A percentile compares a stretch with the other conserved stretches of the same genome.
Evolutionary conservation across 2,113 vertebrate species (phyloP).

Genomic region (Sapayoa aenigma): DNA sequence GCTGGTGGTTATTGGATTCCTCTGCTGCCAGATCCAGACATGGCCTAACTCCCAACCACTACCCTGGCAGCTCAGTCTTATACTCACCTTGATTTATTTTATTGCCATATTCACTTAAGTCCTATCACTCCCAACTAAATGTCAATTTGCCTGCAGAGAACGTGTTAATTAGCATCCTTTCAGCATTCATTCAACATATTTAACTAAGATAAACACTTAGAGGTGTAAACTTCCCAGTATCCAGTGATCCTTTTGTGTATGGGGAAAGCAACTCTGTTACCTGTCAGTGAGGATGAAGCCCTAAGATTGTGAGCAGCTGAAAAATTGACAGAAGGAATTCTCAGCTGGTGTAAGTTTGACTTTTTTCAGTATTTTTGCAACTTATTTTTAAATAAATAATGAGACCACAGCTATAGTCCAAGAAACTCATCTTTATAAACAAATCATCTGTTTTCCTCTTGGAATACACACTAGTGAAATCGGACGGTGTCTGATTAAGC

Average conservation of each 20-base stretch:
- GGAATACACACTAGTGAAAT: background rate
- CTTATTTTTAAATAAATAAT: background rate
- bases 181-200: background rate
- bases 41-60: background rate
- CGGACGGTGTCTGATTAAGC: background rate
- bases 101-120: background rate
- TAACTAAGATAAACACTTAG: background rate
- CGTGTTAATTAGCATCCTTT: background rate
- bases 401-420: background rate
- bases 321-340: background rate
- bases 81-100: background rate
- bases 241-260: background rate
- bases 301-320: background rate
- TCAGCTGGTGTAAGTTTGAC: background rate
- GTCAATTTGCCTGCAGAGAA: background rate
- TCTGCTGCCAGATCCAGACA: background rate
- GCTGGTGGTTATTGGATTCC: background rate
- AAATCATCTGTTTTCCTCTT: background rate
- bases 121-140: background rate
- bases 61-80: background rate
- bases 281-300: background rate
- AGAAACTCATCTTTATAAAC: background rate
- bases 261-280: background rate
- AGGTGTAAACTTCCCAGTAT: background rate
- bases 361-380: background rate